Percentiles rank a stretch among this genome's conserved stretches.
These are phyloP conservation scores for Saxidomus purpurata DNA, from an alignment of 1,140 invertebrate species.

Conservation along the genomic window DNA sequence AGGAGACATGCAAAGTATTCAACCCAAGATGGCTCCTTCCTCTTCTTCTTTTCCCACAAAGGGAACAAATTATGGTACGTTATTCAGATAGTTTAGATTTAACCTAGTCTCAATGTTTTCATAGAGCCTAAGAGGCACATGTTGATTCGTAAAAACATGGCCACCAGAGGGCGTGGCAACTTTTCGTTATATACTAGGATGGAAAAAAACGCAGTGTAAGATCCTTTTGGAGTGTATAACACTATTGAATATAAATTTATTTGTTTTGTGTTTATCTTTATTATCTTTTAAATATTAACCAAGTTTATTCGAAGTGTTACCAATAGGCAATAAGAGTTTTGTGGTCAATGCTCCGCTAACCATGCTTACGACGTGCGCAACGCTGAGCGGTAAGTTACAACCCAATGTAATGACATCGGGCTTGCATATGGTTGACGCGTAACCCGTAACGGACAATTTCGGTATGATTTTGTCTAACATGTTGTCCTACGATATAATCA, in stretches of 20 bases:
- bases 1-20: conserved; percentile 10
- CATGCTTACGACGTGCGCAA: no score
- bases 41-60: neutral
- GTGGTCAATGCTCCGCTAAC: no score
- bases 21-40: conserved; percentile 2
- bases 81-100: neutral
- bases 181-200: neutral
- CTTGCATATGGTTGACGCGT: no score
- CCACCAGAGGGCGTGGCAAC: neutral
- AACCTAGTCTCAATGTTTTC: conserved; percentile 20
- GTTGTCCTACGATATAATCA: no score
- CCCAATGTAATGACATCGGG: no score
- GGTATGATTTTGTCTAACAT: no score
- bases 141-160: neutral
- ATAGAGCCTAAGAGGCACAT: conserved; percentile 29
- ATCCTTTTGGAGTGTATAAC: neutral
- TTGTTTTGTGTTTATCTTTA: no score
- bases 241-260: neutral
- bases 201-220: neutral
- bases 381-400: no score
- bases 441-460: no score
- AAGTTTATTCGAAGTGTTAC: no score
- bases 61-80: conserved; percentile 11
- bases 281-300: no score
- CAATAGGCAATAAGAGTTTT: no score